Conservation (phyloP, 1,140 invertebrate genomes). For the Ditylenchus dipsaci region DNA sequence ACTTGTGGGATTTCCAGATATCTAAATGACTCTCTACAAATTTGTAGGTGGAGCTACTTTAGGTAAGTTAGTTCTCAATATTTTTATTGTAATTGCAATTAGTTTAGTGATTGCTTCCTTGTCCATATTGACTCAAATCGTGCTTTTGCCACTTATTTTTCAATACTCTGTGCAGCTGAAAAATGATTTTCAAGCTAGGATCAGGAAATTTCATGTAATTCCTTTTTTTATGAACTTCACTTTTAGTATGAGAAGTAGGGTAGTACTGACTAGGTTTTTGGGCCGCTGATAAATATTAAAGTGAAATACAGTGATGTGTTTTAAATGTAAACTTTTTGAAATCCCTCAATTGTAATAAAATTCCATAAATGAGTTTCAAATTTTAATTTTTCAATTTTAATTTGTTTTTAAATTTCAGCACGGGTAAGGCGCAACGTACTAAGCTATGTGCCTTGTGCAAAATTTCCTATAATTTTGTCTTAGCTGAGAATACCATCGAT, state of each 20-base stretch:
- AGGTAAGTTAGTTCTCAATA: too few species aligned
- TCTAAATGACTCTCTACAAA: conserved; percentile 14
- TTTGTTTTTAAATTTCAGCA: too few species aligned
- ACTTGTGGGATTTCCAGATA: too few species aligned
- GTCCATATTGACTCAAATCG: conserved; percentile 30
- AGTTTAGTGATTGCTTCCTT: conserved; percentile 25
- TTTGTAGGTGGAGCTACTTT: conserved; percentile 23
- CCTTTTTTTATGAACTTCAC: neutral
- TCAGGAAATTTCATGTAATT: conserved; percentile 32
- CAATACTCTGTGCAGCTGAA: conserved; percentile 27
- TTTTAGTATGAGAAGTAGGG: neutral
- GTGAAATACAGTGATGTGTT: neutral
- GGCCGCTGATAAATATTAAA: too few species aligned
- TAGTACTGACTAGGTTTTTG: neutral
- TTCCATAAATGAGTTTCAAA: too few species aligned
- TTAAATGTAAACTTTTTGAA: neutral
- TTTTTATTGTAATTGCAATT: too few species aligned
- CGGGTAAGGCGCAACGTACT: too few species aligned
- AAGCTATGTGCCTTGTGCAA: too few species aligned
- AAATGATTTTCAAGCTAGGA: conserved; percentile 25
- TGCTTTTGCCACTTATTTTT: conserved; percentile 28
- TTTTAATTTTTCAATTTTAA: too few species aligned
- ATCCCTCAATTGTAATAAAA: too few species aligned
- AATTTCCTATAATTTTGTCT: too few species aligned
- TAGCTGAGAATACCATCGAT: too few species aligned